Conservation (phyloP, 2,797 vertebrate genomes). For the Oceanodroma leucorhoa region DNA sequence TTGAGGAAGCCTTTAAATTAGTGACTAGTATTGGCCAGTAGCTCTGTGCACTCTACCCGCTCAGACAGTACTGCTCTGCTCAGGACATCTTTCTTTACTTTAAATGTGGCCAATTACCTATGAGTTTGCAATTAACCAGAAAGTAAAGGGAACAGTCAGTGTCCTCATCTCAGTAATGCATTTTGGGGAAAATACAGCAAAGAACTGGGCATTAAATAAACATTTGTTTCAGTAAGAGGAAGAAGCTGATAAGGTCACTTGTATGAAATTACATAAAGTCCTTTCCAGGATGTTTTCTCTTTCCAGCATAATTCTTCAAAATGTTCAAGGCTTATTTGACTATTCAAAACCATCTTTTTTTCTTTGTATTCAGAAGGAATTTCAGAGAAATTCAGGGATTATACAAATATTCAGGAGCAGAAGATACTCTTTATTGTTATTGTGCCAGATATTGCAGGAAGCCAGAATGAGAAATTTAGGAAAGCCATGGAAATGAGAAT, state of each 20-base stretch:
- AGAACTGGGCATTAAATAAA: neutral
- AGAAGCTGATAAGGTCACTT: neutral
- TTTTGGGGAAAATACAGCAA: neutral
- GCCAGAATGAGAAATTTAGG: conserved; percentile 15
- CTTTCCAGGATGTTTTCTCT: neutral
- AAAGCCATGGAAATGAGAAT: conserved; percentile 36
- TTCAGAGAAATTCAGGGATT: neutral
- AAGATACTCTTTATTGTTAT: neutral
- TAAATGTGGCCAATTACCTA: neutral
- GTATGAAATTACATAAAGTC: neutral
- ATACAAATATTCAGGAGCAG: neutral
- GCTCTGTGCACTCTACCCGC: neutral
- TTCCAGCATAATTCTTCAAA: neutral
- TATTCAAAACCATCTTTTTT: neutral
- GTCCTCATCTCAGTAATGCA: neutral
- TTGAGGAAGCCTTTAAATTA: neutral
- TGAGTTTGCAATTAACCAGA: neutral
- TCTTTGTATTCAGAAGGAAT: neutral
- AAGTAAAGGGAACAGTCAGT: neutral
- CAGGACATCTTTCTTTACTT: neutral
- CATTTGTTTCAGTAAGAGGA: neutral
- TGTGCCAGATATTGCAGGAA: conserved; percentile 18
- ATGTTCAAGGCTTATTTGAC: neutral
- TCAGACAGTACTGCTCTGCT: neutral
- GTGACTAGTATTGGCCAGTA: neutral